Evolutionary conservation across 2,113 vertebrate genomes (phyloP), one percentile per base, ranked within the genome.

Genomic region (Sus scrofa): DNA sequence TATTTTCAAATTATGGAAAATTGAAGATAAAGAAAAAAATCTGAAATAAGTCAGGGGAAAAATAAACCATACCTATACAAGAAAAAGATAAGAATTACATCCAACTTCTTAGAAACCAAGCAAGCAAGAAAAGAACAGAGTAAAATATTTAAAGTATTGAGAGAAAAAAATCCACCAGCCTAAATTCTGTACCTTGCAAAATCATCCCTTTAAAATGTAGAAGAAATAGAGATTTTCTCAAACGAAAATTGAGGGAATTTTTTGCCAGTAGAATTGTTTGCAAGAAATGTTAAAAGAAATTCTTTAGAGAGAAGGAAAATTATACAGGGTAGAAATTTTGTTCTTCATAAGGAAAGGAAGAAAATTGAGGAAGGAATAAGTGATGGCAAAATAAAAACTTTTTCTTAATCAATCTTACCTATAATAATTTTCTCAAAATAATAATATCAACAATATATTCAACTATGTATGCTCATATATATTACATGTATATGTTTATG

Each of bases 121-220:
- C 11, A 44, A 26, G 24, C 24, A 84, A 63, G 13, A 73, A 52
- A 18, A 77, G 9, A 67, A 62, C 16, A 52, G 26, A 32, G 6
- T 86, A 50, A 86, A 93, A 67, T 44, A 67, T 32, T 92, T 77
- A 86, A 85, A 67, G 60, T 67, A 22, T 27, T 78, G 50, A 93
- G 26, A 58, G 19, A 77, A 67, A 70, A 85, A 60, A 39, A 2
- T 7, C n/a, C 62, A 30, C 24, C 44, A 84, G 22, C 68, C 44
- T 8, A 54, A 63, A 84, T 63, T 84, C 24, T 63, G 39, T 22
- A 74, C 11, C 11, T 60, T 84, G 32, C 26, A 84, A 73, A 92
- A 62, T 54, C 54, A 84, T 27, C 67, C 32, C 14, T 52, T 70
- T 34, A 84, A 62, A 74, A 24, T 92, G 32, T 63, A 73, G 37